Base-by-base conservation (phyloP, 1,140 invertebrate species). In the Drosophila tropicalis region DNA sequence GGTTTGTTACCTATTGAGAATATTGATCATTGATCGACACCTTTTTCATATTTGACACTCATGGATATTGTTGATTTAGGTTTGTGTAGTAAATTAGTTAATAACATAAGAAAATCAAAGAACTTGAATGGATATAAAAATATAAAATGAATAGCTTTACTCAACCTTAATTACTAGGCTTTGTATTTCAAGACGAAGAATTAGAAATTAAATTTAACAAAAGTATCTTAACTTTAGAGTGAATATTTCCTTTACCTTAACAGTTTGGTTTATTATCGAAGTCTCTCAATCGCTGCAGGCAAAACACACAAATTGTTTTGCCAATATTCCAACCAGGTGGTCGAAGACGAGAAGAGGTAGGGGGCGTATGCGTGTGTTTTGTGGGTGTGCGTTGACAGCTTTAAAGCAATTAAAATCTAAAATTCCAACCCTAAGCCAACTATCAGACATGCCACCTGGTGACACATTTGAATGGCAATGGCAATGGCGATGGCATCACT, bases 321-420 rank as follows among this genome's bases (percentile, higher is more conserved):
- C 44, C 44, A 51, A 51, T 51, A 19, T 22, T 22, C 44, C 10
- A 51, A 5, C 12, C 44, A 51, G 17, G 1, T 22, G 12, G 10
- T 13, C 34, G 34, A 9, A 51, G 17, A 12, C 4, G 9, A 9
- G 41, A 3, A 3, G 17, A 12, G 17, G 44, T 19, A n/a, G 9
- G 44, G 7, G 2, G 9, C 9, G 44, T 51, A 7, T 19, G 44
- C 12, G 44, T 51, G 44, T 15, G 44, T 51, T 51, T 10, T 51
- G 7, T 47, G 2, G 15, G 44, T 51, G 6, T 29, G 12, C 7
- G 15, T 29, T 63, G 67, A 44, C 67, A 69, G 60, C 51, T 70
- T 70, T 57, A 56, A 44, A 36, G 36, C 32, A 70, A 57, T 64
- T 70, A 40, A 70, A 70, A 70, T 64, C 51, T 63, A 57, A 56